Percentiles rank a stretch among this genome's conserved stretches.
phyloP scores from a whole-genome alignment of 2,113 vertebrate species.

The Vicugna pacos region DNA sequence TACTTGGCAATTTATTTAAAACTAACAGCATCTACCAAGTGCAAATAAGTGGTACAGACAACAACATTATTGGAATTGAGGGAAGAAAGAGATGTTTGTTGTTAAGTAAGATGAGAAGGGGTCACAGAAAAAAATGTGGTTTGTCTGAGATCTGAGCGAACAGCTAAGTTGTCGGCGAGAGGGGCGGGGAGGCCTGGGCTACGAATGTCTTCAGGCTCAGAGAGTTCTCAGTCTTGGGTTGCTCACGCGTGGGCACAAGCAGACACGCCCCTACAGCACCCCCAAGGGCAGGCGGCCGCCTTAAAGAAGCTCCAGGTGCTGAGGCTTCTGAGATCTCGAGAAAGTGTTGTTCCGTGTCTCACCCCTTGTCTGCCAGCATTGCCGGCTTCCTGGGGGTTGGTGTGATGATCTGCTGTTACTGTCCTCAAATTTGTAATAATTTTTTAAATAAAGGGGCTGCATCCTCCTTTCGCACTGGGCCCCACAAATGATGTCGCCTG shows the following conservation, averaged over 20 bases:
- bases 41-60: background rate
- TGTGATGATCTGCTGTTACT: background rate
- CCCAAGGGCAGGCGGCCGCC: background rate
- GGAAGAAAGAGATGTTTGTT: background rate
- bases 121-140: background rate
- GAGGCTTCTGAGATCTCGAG: background rate
- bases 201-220: background rate
- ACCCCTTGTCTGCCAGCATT: background rate
- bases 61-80: background rate
- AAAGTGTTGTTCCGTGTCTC: background rate
- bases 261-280: background rate
- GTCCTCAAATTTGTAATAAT: background rate
- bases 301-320: background rate
- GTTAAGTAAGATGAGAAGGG: background rate
- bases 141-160: background rate
- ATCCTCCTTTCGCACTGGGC: background rate
- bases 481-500: background rate
- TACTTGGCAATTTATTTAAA: slow-evolving; percentile 31
- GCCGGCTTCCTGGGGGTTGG: too few species aligned
- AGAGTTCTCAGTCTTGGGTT: background rate
- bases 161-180: background rate
- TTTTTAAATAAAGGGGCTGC: background rate
- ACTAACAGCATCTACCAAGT: background rate
- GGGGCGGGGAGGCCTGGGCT: background rate
- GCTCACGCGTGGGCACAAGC: background rate